Evolutionary conservation across 2,888 invertebrate genomes (phyloP).

Genomic region (Drosophila robusta): DNA sequence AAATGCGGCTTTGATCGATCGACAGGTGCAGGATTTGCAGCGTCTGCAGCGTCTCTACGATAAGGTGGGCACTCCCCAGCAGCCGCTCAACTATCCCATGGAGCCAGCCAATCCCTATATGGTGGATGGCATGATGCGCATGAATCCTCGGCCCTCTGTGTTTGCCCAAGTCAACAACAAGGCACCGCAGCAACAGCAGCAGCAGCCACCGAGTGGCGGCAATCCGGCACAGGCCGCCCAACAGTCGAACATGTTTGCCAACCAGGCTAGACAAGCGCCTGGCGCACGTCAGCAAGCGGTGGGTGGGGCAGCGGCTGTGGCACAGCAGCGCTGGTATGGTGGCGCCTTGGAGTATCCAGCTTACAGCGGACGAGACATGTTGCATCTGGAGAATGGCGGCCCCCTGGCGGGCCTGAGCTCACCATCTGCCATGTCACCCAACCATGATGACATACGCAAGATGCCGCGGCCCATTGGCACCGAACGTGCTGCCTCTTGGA

Average conservation of each 20-base stretch:
- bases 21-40: conserved; percentile 66
- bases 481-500: conserved; percentile 87
- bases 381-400: conserved; percentile 83
- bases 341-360: conserved; percentile 74
- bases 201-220: conserved; percentile 51
- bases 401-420: conserved; percentile 81
- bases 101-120: conserved; percentile 65
- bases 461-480: conserved; percentile 92
- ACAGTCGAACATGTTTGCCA: conserved; percentile 61
- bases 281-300: conserved; percentile 50
- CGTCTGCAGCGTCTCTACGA: conserved; percentile 72
- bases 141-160: conserved; percentile 93
- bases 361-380: conserved; percentile 78
- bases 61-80: conserved; percentile 48
- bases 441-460: conserved; percentile 85
- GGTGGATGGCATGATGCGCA: conserved; percentile 86
- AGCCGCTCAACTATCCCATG: conserved; percentile 77
- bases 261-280: conserved; percentile 76
- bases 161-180: conserved; percentile 86
- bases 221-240: conserved; percentile 68
- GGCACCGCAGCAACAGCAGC: conserved; percentile 57
- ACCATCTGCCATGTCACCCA: conserved; percentile 85
- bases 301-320: conserved; percentile 58
- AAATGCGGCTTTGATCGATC: conserved; percentile 64
- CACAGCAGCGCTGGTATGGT: conserved; percentile 76